Percentiles rank a stretch among this genome's conserved stretches.
Conservation (phyloP, 2,113 vertebrate genomes). For the Poicephalus gulielmi region DNA sequence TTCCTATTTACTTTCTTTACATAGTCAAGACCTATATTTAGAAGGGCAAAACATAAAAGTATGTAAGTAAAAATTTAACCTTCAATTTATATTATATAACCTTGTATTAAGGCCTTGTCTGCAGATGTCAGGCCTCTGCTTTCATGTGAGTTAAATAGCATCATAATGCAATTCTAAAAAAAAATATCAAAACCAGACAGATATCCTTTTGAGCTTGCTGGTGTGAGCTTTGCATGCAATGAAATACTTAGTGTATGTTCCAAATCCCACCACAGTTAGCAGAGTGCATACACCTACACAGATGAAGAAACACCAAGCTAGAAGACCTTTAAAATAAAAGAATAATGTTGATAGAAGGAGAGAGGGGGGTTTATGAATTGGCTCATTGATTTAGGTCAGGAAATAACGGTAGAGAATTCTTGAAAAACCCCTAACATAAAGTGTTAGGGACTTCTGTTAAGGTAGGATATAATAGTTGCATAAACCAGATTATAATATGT, state of each 20-base stretch:
- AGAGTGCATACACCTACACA: too few species aligned
- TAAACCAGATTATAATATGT: background rate
- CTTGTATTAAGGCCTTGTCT: background rate
- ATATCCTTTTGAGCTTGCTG: background rate
- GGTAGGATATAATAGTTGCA: background rate
- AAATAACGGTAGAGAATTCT: background rate
- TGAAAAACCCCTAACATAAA: background rate
- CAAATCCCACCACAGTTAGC: background rate
- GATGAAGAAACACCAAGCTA: background rate
- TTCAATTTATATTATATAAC: background rate
- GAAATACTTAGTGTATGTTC: background rate
- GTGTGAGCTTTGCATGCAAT: background rate
- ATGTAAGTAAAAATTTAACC: background rate
- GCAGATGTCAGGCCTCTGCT: background rate
- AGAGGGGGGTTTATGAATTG: background rate
- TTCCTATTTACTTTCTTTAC: background rate
- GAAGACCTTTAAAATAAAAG: background rate
- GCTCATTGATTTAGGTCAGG: background rate
- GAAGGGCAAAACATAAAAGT: background rate
- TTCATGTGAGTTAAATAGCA: background rate
- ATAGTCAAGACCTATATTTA: background rate
- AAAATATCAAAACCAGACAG: background rate
- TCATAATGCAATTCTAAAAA: background rate
- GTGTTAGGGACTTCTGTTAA: background rate
- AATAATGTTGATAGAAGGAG: background rate